Evolutionary conservation across 2,888 invertebrate species (phyloP).

Genomic region (Trachelus iudaicus): DNA sequence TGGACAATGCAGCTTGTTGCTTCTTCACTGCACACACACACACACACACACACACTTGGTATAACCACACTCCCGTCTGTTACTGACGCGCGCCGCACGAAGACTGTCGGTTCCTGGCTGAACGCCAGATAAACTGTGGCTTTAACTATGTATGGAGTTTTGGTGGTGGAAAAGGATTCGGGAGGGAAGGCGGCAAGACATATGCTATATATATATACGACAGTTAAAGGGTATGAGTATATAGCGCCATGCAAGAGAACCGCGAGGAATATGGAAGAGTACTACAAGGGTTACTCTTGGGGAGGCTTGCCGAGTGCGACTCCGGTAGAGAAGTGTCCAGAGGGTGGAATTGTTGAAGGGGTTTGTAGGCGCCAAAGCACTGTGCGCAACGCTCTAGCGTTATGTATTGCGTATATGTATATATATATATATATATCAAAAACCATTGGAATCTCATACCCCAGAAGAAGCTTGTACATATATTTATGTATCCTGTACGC

Average conservation of each 20-base stretch:
- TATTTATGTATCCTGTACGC: neutral
- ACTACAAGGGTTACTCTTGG: neutral
- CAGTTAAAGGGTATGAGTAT: neutral
- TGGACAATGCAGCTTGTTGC: neutral
- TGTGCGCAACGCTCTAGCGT: neutral
- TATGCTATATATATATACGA: neutral
- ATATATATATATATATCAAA: neutral
- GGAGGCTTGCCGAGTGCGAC: neutral
- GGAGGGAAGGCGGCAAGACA: neutral
- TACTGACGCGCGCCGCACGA: slow-evolving; percentile 1
- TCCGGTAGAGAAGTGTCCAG: neutral
- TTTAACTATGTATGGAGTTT: neutral
- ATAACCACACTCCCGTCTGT: neutral
- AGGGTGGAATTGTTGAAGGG: neutral
- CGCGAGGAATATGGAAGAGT: neutral
- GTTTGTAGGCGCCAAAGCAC: neutral
- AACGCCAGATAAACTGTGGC: neutral
- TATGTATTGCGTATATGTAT: too few species aligned
- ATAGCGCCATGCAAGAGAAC: neutral
- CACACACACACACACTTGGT: neutral
- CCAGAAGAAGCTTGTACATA: neutral
- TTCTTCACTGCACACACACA: neutral
- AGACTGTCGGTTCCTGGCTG: neutral
- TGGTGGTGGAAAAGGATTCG: neutral
- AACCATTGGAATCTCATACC: neutral